These are phyloP conservation scores for Catostylus mosaicus DNA, from an alignment of 30 jellyfish, hydroid and myxozoan species.

Conservation along the genomic window DNA sequence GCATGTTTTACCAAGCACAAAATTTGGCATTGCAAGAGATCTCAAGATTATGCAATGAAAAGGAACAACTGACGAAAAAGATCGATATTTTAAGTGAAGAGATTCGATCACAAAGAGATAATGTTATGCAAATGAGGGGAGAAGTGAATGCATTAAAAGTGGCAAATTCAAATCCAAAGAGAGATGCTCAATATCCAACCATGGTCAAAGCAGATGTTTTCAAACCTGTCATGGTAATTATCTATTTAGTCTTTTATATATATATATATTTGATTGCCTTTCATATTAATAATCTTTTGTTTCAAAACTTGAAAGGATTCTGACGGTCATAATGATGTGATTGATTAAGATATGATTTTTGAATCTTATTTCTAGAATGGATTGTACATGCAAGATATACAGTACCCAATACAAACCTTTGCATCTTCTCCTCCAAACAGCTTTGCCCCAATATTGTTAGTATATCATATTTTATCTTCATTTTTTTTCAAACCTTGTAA, in stretches of 20 bases:
- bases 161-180: slow-evolving; percentile 9
- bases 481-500: too few species aligned
- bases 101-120: slow-evolving; percentile 43
- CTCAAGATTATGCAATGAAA: slow-evolving; percentile 58
- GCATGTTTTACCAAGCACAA: slow-evolving; percentile 64
- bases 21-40: slow-evolving; percentile 63
- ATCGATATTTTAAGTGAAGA: slow-evolving; percentile 63
- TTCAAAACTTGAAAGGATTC: neutral
- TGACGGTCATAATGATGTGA: neutral
- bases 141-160: slow-evolving; percentile 54
- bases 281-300: too few species aligned
- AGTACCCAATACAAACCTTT: neutral
- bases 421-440: slow-evolving; percentile 16
- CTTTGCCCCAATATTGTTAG: slow-evolving; percentile 23
- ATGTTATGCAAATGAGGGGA: slow-evolving; percentile 55
- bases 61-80: slow-evolving; percentile 48
- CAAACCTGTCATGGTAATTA: neutral
- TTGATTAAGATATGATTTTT: too few species aligned
- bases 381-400: neutral
- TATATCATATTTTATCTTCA: too few species aligned
- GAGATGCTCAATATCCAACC: too few species aligned
- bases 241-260: too few species aligned
- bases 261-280: too few species aligned
- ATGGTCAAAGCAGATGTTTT: neutral
- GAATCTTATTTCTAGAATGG: slow-evolving; percentile 2